Evolutionary conservation across 2,888 invertebrate species (phyloP), one percentile per base, ranked within the genome.

Genomic region (Penaeus monodon): DNA sequence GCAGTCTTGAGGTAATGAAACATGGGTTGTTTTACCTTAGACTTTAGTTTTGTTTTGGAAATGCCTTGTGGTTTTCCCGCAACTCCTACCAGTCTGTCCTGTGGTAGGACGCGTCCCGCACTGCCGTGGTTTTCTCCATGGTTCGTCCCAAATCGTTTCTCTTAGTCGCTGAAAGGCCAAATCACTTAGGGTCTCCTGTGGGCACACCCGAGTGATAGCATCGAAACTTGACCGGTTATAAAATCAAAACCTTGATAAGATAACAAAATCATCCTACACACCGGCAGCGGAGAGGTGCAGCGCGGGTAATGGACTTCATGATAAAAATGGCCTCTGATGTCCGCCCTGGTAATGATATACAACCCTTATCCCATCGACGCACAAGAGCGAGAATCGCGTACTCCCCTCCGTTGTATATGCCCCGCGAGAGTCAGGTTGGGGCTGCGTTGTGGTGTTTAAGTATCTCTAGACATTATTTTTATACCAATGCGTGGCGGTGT

Each of bases 401-500:
- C 20, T 68, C n/a, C 12, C 68, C 10, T 8, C 2, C 8, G n/a
- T 24, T n/a, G 78, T 38, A 78, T 84, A 84, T 49, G 84, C 78
- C 84, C 78, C 68, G 65, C 4, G 29, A 84, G 84, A 78, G 29
- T 29, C 49, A 27, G 64, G 66, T n/a, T 33, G 68, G 84, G 78
- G 49, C 84, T 84, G 84, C 78, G 78, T 84, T 66, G 84, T 84
- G 68, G 84, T 84, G 84, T 84, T 84, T 84, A 84, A 84, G 77
- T 65, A 84, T 84, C 84, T 84, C 77, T 20, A 74, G 84, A 84
- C 84, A 84, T 88, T 88, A 84, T 84, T 88, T 88, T 88, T 88
- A 84, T 88, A 81, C 84, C 80, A 79, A 84, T 84, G 84, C 83
- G 84, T 68, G 81, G 80, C 88, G 76, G 68, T 84, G 84, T 81